A percentile compares a stretch with the other conserved stretches of the same genome.
phyloP scores from a whole-genome alignment of 2,113 vertebrate species.

The Lonchura striata region DNA sequence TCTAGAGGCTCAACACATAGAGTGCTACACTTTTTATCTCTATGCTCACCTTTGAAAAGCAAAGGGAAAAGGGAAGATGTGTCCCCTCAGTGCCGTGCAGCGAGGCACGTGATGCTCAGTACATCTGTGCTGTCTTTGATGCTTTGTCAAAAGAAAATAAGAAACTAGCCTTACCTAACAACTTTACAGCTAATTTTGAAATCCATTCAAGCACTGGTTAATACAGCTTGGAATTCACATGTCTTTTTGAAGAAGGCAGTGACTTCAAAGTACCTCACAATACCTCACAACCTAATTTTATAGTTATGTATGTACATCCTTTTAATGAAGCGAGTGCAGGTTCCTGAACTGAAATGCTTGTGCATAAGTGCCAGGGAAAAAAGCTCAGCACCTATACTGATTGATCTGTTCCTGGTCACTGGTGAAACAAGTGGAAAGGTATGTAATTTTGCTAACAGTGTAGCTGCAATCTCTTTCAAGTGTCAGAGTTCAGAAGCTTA shows the following conservation, averaged over 20 bases:
- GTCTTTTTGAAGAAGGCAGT: background rate
- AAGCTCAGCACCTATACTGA: background rate
- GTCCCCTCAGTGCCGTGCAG: rapidly evolving
- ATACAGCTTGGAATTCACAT: background rate
- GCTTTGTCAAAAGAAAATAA: background rate
- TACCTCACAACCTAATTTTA: background rate
- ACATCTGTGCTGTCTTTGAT: no score
- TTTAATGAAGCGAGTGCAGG: background rate
- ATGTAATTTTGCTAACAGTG: background rate
- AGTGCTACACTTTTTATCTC: background rate
- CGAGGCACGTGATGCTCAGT: rapidly evolving
- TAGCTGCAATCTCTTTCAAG: background rate
- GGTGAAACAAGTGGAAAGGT: background rate
- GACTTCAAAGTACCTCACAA: background rate
- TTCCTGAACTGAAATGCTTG: background rate
- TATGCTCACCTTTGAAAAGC: background rate
- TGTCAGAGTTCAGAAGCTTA: background rate
- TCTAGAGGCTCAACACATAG: background rate
- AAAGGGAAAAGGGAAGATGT: no score
- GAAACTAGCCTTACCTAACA: no score
- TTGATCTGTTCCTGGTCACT: background rate
- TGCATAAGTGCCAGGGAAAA: background rate
- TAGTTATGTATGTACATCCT: rapidly evolving
- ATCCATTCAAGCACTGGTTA: background rate
- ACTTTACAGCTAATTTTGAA: background rate